Conservation (phyloP, 2,797 vertebrate genomes). For the Lagodon rhomboides region DNA sequence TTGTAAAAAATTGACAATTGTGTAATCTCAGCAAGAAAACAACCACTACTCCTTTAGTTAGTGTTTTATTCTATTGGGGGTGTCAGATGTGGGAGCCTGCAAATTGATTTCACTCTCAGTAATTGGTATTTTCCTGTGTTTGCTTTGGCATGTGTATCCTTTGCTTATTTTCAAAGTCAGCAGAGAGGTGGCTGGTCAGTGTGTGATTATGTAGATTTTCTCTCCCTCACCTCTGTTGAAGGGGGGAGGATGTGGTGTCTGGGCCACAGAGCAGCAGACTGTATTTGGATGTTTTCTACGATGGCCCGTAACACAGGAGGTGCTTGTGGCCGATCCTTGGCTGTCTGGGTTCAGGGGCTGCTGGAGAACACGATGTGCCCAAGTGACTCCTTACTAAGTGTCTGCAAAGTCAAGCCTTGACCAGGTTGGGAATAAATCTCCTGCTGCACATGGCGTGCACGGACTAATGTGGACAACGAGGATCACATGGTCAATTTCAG, state of each 20-base stretch:
- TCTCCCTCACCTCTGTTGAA: slow-evolving; percentile 50
- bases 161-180: slow-evolving; percentile 85
- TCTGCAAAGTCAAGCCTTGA: slow-evolving; percentile 38
- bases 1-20: no score
- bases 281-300: slow-evolving; percentile 72
- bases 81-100: slow-evolving; percentile 32
- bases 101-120: slow-evolving; percentile 77
- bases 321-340: slow-evolving; percentile 48
- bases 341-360: slow-evolving; percentile 42
- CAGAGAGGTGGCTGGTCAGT: slow-evolving; percentile 82
- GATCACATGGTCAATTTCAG: slow-evolving; percentile 53
- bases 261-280: slow-evolving; percentile 79
- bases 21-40: neutral
- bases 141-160: slow-evolving; percentile 80
- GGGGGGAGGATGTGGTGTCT: slow-evolving; percentile 82
- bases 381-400: slow-evolving; percentile 33
- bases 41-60: neutral
- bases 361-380: slow-evolving; percentile 49
- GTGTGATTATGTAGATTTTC: slow-evolving; percentile 76
- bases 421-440: slow-evolving; percentile 41
- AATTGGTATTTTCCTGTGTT: slow-evolving; percentile 82
- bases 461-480: slow-evolving; percentile 30
- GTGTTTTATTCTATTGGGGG: slow-evolving; percentile 24
- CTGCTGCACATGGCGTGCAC: slow-evolving; percentile 14
- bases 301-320: slow-evolving; percentile 52